These are phyloP conservation scores for Drosophila parthenogenetica DNA, from an alignment of 2,888 invertebrate species.

Conservation along the genomic window DNA sequence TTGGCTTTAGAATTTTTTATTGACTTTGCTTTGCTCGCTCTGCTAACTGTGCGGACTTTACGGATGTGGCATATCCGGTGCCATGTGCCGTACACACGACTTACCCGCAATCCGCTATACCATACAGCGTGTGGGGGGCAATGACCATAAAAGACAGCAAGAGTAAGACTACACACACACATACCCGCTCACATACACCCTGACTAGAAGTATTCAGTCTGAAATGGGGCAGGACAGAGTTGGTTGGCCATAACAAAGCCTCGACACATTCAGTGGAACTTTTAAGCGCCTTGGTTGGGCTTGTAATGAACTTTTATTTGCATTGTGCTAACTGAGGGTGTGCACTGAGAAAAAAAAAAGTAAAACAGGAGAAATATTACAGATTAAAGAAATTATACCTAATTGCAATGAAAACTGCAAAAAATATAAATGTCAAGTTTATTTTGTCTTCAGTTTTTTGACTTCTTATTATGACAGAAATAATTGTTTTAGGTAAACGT, in stretches of 20 bases:
- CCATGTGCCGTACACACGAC: slow-evolving; percentile 53
- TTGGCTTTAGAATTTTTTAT: slow-evolving; percentile 72
- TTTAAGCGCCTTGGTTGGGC: slow-evolving; percentile 69
- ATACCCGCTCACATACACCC: neutral
- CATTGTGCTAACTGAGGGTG: slow-evolving; percentile 53
- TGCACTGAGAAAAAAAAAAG: neutral
- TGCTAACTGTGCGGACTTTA: slow-evolving; percentile 44
- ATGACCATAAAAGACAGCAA: slow-evolving; percentile 68
- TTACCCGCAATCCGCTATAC: slow-evolving; percentile 62
- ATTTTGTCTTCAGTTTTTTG: too few relatives aligned
- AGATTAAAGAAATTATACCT: too few relatives aligned
- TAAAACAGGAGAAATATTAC: neutral
- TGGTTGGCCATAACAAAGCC: slow-evolving; percentile 47
- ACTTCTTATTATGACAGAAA: too few relatives aligned
- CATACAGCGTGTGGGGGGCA: slow-evolving; percentile 52
- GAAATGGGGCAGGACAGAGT: slow-evolving; percentile 30
- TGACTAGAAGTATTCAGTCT: slow-evolving; percentile 30
- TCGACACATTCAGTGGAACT: slow-evolving; percentile 46
- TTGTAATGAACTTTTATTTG: slow-evolving; percentile 79
- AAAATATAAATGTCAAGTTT: too few relatives aligned
- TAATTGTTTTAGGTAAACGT: too few relatives aligned
- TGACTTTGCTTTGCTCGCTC: slow-evolving; percentile 47
- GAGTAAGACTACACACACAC: slow-evolving; percentile 24
- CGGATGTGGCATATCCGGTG: slow-evolving; percentile 75
- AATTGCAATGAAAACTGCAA: too few relatives aligned